phyloP scores from a whole-genome alignment of 1,140 invertebrate species.

The Patella vulgata region DNA sequence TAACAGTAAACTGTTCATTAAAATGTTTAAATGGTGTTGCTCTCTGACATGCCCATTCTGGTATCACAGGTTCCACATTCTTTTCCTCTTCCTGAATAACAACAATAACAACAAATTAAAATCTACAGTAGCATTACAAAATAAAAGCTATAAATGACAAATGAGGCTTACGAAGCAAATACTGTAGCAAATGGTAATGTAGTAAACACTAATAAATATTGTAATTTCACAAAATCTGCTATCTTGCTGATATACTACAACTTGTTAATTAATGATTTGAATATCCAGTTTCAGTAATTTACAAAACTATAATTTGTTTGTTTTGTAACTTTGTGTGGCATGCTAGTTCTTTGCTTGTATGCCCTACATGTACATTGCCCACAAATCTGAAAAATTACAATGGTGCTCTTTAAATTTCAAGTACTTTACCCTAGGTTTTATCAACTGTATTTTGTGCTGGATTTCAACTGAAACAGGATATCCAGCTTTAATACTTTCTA shows the following conservation, averaged over 20 bases:
- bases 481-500: slow-evolving; percentile 36
- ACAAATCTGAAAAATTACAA: too few species aligned
- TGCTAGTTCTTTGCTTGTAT: too few species aligned
- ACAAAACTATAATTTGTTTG: too few species aligned
- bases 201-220: not conserved
- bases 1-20: slow-evolving; percentile 49
- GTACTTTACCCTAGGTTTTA: too few species aligned
- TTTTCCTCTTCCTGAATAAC: not conserved
- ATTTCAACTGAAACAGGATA: slow-evolving; percentile 17
- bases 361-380: too few species aligned
- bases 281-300: too few species aligned
- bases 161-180: not conserved
- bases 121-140: not conserved
- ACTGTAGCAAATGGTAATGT: not conserved
- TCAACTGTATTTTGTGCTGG: slow-evolving; percentile 5
- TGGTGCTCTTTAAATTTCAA: too few species aligned
- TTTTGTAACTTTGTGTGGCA: too few species aligned
- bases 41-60: slow-evolving; percentile 51
- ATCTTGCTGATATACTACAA: too few species aligned
- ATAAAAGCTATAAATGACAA: not conserved
- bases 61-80: not conserved
- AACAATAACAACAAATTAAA: not conserved
- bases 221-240: not conserved
- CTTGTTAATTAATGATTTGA: too few species aligned
- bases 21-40: slow-evolving; percentile 40